Evolutionary conservation across 2,797 vertebrate species (phyloP).

Genomic region (Falco cherrug): DNA sequence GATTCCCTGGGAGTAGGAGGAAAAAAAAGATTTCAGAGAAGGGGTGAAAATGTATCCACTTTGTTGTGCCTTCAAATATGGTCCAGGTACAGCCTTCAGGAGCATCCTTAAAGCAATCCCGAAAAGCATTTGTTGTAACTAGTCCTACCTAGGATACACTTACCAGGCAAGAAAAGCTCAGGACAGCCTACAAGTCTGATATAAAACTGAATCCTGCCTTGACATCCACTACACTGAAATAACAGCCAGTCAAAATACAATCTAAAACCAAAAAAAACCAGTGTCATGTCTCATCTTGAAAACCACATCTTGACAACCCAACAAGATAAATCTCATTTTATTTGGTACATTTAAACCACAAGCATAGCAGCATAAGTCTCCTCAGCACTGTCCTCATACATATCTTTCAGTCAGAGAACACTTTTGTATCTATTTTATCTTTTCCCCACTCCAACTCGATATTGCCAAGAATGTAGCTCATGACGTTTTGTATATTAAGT

Average conservation of each 20-base stretch:
- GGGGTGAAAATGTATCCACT: neutral
- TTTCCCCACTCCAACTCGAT: neutral
- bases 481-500: neutral
- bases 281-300: neutral
- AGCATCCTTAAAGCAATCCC: neutral
- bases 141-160: neutral
- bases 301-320: neutral
- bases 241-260: neutral
- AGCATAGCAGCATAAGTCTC: rapidly evolving
- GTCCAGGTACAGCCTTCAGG: rapidly evolving
- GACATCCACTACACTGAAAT: neutral
- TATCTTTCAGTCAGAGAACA: neutral
- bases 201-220: neutral
- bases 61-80: neutral
- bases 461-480: neutral
- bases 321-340: neutral
- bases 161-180: neutral
- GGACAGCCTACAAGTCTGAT: neutral
- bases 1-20: neutral
- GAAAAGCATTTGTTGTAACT: neutral
- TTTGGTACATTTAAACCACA: neutral
- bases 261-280: neutral
- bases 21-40: neutral
- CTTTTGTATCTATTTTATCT: neutral
- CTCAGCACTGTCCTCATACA: neutral